These are phyloP conservation scores for Eucriotettix oculatus DNA, from an alignment of 2,888 invertebrate genomes.

Conservation along the genomic window DNA sequence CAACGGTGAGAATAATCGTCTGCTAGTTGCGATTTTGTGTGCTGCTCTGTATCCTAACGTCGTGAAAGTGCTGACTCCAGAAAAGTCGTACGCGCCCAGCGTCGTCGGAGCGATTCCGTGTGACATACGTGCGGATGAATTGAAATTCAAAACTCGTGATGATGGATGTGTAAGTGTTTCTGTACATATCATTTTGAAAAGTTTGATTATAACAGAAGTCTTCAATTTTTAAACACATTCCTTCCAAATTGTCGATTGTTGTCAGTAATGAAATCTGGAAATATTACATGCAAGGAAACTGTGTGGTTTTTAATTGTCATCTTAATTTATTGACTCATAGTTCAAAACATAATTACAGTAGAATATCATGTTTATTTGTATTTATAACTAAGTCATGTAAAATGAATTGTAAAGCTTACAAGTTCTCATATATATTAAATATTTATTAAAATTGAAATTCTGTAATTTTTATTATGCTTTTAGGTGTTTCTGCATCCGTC, in stretches of 20 bases:
- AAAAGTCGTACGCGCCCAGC: slow-evolving; percentile 56
- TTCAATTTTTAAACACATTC: too few relatives aligned
- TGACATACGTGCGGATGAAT: slow-evolving; percentile 48
- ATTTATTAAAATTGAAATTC: not conserved
- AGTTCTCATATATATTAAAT: not conserved
- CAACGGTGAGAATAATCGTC: slow-evolving; percentile 54
- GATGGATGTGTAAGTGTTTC: slow-evolving; percentile 44
- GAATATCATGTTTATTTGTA: too few relatives aligned
- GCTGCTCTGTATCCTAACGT: slow-evolving; percentile 89
- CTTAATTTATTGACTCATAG: too few relatives aligned
- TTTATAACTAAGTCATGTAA: too few relatives aligned
- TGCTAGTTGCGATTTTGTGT: slow-evolving; percentile 71
- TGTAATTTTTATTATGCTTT: slow-evolving; percentile 2
- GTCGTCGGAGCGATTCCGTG: slow-evolving; percentile 58
- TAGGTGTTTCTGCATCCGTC: slow-evolving; percentile 51
- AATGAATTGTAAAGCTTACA: too few relatives aligned
- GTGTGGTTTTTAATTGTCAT: too few relatives aligned
- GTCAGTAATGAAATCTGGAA: too few relatives aligned
- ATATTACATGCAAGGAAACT: too few relatives aligned
- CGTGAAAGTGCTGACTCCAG: slow-evolving; percentile 65
- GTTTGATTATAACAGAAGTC: too few relatives aligned
- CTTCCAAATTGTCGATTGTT: too few relatives aligned
- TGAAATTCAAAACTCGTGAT: slow-evolving; percentile 54
- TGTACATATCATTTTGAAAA: too few relatives aligned
- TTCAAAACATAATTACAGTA: too few relatives aligned